Conservation (phyloP, 2,888 invertebrate genomes). For the Malthinus flaveolus region DNA sequence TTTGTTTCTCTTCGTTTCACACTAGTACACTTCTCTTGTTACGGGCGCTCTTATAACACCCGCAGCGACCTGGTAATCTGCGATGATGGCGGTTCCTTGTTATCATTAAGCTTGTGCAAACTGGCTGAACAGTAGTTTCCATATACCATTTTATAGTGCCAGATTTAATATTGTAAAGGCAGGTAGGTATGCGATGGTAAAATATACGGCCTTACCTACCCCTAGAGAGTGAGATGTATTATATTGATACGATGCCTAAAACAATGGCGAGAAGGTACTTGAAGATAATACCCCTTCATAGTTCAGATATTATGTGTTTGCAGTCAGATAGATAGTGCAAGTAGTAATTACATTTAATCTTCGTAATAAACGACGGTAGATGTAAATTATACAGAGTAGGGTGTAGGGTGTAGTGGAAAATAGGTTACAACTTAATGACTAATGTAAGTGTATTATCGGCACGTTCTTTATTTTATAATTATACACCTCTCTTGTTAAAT, state of each 20-base stretch:
- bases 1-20: slow-evolving; percentile 17
- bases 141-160: slow-evolving; percentile 25
- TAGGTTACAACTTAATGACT: slow-evolving; percentile 1
- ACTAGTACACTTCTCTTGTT: slow-evolving; percentile 17
- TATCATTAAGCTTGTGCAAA: slow-evolving; percentile 30
- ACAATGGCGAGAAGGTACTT: slow-evolving; percentile 1
- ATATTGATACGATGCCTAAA: slow-evolving; percentile 9
- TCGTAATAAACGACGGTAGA: slow-evolving; percentile 4
- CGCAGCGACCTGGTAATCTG: slow-evolving; percentile 27
- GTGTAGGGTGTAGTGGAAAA: neutral
- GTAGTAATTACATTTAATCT: slow-evolving; percentile 8
- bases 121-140: slow-evolving; percentile 28
- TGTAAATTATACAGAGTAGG: neutral
- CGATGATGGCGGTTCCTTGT: slow-evolving; percentile 31
- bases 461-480: no score
- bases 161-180: slow-evolving; percentile 20
- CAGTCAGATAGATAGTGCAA: slow-evolving; percentile 7
- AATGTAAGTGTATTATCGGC: no score
- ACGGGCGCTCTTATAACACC: slow-evolving; percentile 22
- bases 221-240: slow-evolving; percentile 6
- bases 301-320: slow-evolving; percentile 7
- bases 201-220: slow-evolving; percentile 3
- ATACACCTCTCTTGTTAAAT: no score
- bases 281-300: neutral
- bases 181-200: slow-evolving; percentile 1